Conservation (phyloP, 2,888 invertebrate genomes). For the Ophion costatus region DNA sequence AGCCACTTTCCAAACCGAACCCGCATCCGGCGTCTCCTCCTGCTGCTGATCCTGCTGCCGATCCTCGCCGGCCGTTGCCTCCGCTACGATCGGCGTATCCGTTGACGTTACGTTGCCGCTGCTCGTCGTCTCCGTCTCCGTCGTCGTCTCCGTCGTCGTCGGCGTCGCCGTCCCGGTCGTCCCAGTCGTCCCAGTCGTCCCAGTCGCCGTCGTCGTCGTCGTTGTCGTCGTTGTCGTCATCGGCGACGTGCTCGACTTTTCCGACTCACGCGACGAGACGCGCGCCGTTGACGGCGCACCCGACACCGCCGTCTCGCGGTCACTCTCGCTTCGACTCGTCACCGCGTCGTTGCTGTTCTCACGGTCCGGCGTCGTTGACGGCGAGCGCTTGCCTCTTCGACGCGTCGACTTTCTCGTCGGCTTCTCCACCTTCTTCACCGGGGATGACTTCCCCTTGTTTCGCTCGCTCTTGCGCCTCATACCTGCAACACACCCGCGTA, state of each 20-base stretch:
- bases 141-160: conserved; percentile 7
- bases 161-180: conserved; percentile 49
- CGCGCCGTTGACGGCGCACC: conserved; percentile 50
- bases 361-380: conserved; percentile 85
- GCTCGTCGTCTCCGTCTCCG: background rate
- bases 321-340: conserved; percentile 69
- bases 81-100: conserved; percentile 37
- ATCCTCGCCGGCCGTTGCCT: background rate
- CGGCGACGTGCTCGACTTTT: conserved; percentile 65
- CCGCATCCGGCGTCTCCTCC: conserved; percentile 73
- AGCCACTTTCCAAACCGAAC: conserved; percentile 84
- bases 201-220: no score
- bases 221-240: conserved; percentile 36
- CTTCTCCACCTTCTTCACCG: conserved; percentile 87
- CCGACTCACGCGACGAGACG: conserved; percentile 54
- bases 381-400: conserved; percentile 85
- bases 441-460: conserved; percentile 88
- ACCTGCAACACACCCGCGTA: conserved; percentile 63
- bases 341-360: conserved; percentile 80
- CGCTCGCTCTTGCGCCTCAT: conserved; percentile 92
- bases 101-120: conserved; percentile 68
- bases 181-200: background rate
- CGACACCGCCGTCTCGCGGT: conserved; percentile 64
- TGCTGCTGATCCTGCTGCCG: conserved; percentile 11
- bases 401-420: conserved; percentile 85